Evolutionary conservation across 2,888 invertebrate genomes (phyloP), one percentile per base, ranked within the genome.

Genomic region (Urechis unicinctus): DNA sequence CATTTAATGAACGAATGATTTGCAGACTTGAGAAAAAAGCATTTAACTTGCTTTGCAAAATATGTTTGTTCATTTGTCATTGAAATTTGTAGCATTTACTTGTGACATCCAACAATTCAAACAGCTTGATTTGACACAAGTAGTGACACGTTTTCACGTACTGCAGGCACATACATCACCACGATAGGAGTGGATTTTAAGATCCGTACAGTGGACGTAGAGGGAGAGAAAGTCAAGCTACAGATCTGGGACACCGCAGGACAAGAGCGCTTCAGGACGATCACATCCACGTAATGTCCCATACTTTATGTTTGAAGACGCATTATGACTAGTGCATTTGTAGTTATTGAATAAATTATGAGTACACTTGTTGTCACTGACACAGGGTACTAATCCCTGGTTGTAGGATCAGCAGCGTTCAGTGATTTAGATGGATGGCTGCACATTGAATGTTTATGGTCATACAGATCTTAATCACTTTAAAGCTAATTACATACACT

Each of bases 151-250:
- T 26, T 46, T 41, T 43, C 13, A 25, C 22, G 36, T 47, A 57
- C 65, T 69, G 52, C 66, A 81, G 82, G 81, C 44, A 82, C 80
- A 61, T 83, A 82, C 79, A 98, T 99, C 77, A 98, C 97, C 58
- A 98, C 98, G 49, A 98, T 98, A 79, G 98, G 98, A 61, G 98
- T 98, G 53, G 98, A 98, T 83, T 98, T 99, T 81, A 98, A 98
- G 85, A 98, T 98, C 78, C 85, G 96, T 75, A 98, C 97, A 62
- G 87, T 98, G 24, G 74, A 76, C 59, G 73, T 82, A 5, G 75
- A 78, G 57, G 80, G 80, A 17, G 79, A 80, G 62, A 71, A 78
- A 50, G 79, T 81, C 2, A 81, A 81, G 59, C 69, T 81, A 57
- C 81, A 81, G 66, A 97, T 98, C 75, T 97, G 97, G 96, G 78